Evolutionary conservation across 53 echinoderm and acorn worm species (phyloP).

Genomic region (Zoroaster sp.): DNA sequence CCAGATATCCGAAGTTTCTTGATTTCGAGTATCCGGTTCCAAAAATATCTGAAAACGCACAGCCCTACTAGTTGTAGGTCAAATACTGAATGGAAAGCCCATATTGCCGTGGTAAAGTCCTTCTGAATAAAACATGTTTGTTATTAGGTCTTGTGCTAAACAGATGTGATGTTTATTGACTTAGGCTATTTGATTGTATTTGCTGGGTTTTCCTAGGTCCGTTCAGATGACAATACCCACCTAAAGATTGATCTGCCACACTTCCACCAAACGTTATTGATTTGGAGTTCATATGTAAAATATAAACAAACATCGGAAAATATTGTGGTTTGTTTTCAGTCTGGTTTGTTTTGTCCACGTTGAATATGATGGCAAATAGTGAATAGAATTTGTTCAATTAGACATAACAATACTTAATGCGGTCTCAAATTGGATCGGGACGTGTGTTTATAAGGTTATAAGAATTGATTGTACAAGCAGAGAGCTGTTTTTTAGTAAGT

Average conservation of each 20-base stretch:
- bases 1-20: too few species aligned
- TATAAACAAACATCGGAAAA: constrained; percentile 4
- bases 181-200: constrained; percentile 5
- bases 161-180: constrained; percentile 34
- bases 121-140: neutral
- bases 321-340: neutral
- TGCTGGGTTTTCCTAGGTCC: neutral
- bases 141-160: neutral
- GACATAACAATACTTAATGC: neutral
- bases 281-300: constrained; percentile 8
- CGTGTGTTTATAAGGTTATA: neutral
- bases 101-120: too few species aligned
- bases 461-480: neutral
- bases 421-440: neutral
- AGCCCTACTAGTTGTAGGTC: too few species aligned
- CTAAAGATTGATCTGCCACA: neutral
- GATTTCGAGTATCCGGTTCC: too few species aligned
- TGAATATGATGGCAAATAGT: neutral
- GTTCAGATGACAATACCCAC: neutral
- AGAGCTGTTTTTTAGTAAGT: neutral
- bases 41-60: too few species aligned
- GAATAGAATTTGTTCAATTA: neutral
- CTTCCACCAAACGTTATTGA: constrained; percentile 10
- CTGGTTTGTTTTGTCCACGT: constrained; percentile 4
- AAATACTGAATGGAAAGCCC: too few species aligned